Evolutionary conservation across 53 echinoderm and acorn worm genomes (phyloP).

Genomic region (Glandiceps talaboti): DNA sequence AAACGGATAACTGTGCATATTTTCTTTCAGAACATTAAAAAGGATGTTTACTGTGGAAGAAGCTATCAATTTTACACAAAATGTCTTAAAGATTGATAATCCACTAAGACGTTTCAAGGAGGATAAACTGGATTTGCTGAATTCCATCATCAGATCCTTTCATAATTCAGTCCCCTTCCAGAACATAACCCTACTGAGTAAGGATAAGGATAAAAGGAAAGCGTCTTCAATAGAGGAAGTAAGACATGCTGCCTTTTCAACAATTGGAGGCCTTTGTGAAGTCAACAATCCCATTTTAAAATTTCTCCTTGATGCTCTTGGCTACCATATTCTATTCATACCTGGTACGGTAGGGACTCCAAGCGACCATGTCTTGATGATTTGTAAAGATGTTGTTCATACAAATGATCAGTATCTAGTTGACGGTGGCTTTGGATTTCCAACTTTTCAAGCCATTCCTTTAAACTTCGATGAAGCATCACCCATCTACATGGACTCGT

Average conservation of each 20-base stretch:
- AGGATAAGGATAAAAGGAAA: background rate
- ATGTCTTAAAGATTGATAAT: too few species aligned
- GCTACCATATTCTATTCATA: slow-evolving; percentile 1
- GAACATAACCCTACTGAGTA: slow-evolving; percentile 4
- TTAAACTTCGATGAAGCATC: slow-evolving; percentile 25
- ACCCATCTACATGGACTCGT: slow-evolving; percentile 17
- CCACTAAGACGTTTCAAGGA: too few species aligned
- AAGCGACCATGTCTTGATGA: slow-evolving; percentile 16
- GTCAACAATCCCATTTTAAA: slow-evolving; percentile 11
- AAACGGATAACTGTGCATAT: too few species aligned
- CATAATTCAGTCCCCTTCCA: slow-evolving; percentile 16
- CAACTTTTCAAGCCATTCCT: slow-evolving; percentile 14
- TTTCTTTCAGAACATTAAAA: too few species aligned
- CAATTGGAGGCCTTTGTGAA: slow-evolving; percentile 7
- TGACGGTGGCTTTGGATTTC: slow-evolving; percentile 20
- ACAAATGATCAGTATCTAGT: slow-evolving; percentile 14
- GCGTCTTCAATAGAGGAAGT: slow-evolving; percentile 3
- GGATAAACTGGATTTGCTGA: too few species aligned
- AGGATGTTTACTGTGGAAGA: too few species aligned
- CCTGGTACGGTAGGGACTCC: background rate
- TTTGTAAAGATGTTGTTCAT: slow-evolving; percentile 7
- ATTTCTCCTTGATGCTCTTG: slow-evolving; percentile 7
- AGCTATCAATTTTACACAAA: too few species aligned
- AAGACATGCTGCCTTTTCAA: background rate
- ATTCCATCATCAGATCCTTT: slow-evolving; percentile 16